Percentiles rank a stretch among this genome's conserved stretches.
Conservation (phyloP, 2,888 invertebrate genomes). For the Ophion costatus region DNA sequence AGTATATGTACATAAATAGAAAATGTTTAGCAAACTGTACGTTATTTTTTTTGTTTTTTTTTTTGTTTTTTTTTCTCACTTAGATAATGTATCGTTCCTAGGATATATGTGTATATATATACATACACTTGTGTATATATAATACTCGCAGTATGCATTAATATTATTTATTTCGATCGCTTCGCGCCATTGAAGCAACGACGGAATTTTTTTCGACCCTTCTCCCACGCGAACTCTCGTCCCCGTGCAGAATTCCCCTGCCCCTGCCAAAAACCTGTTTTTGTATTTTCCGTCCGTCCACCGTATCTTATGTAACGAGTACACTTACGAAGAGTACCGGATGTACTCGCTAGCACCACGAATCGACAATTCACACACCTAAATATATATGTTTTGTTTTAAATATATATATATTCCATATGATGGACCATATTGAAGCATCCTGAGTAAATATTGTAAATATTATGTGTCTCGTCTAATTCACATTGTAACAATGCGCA, state of each 20-base stretch:
- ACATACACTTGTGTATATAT: constrained; percentile 60
- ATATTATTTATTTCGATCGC: constrained; percentile 68
- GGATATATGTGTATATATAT: constrained; percentile 72
- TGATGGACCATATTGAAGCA: constrained; percentile 80
- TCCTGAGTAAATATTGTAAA: constrained; percentile 84
- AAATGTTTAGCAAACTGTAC: constrained; percentile 80
- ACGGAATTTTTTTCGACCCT: constrained; percentile 43
- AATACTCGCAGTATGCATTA: constrained; percentile 73
- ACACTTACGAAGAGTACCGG: constrained; percentile 75
- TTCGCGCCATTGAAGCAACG: constrained; percentile 69
- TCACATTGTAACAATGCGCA: constrained; percentile 77
- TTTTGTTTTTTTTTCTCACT: constrained; percentile 68
- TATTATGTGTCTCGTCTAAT: constrained; percentile 80
- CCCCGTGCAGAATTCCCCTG: constrained; percentile 2
- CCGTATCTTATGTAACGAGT: constrained; percentile 72
- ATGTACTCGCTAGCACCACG: constrained; percentile 81
- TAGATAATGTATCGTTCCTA: constrained; percentile 78
- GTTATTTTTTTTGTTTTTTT: constrained; percentile 71
- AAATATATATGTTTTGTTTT: constrained; percentile 70
- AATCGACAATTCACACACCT: constrained; percentile 80
- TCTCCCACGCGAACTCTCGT: constrained; percentile 9
- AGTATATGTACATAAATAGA: constrained; percentile 77
- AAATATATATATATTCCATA: constrained; percentile 66
- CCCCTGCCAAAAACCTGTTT: neutral
- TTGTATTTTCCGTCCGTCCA: neutral